These are phyloP conservation scores for Myodes glareolus DNA, from an alignment of 2,113 vertebrate species.

Conservation along the genomic window DNA sequence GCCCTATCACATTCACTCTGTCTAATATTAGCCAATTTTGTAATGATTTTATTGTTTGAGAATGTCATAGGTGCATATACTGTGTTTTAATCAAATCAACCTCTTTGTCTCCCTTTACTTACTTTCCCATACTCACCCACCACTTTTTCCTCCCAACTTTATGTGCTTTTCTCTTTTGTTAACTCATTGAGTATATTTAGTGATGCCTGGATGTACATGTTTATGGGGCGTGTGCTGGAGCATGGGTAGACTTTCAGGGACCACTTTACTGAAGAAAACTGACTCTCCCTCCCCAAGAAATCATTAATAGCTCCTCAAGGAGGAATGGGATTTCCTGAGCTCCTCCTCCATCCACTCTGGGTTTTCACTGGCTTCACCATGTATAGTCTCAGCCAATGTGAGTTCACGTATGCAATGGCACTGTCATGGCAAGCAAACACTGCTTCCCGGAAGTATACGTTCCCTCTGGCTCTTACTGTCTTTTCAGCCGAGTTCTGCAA, in stretches of 20 bases:
- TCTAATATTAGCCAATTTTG: neutral
- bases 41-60: neutral
- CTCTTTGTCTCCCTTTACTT: neutral
- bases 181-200: neutral
- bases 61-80: neutral
- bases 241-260: neutral
- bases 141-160: neutral
- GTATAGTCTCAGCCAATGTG: neutral
- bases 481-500: neutral
- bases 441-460: neutral
- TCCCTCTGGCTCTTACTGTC: no score
- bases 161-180: no score
- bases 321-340: no score
- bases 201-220: neutral
- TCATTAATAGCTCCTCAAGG: neutral
- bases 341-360: neutral
- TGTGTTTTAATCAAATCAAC: neutral
- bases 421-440: neutral
- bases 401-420: neutral
- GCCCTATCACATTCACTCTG: neutral
- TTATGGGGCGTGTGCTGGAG: neutral
- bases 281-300: no score
- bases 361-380: neutral
- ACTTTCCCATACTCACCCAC: neutral
- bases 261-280: neutral